Evolutionary conservation across 2,888 invertebrate species (phyloP), one percentile per base, ranked within the genome.

Genomic region (Melitaea athalia): DNA sequence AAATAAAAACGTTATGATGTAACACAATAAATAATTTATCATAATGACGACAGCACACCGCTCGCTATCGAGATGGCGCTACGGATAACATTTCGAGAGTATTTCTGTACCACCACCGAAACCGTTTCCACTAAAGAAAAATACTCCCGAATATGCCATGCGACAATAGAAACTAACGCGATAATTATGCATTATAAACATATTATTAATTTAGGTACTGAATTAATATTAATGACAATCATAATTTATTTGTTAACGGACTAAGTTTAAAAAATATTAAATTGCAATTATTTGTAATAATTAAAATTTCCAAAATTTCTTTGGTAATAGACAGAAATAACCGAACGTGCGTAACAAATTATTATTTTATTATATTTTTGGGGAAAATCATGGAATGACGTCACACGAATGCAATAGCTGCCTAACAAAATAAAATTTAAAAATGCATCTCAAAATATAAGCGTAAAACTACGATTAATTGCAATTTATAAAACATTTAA

Each of bases 1-100:
- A 91, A 91, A 91, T 90, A 91, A 86, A 84, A 83, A 78, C 77
- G 63, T 72, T 71, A 72, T 80, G 77, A 82, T 84, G 83, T 85
- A 85, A 85, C 87, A 85, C 78, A 91, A 91, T 90, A 91, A 91
- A 91, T 90, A 91, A 88, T 89, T 88, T 88, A 88, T 42, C 88
- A 91, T 84, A 84, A 85, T 77, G 72, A 79, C 81, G 84, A 85
- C 85, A 86, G 83, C 80, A 86, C 86, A 88, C 84, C 81, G 84
- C 82, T 81, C 79, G 82, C 81, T 83, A 81, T 79, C 79, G 68
- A 69, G 65, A 66, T 60, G 79, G 81, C 74, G 72, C 78, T 80
- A 75, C 76, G 74, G 73, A 72, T 78, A 83, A 88, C 86, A 83
- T 83, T 84, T 83, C 81, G 87, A 87, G 85, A 91, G 89, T 90